phyloP scores from a whole-genome alignment of 2,113 vertebrate species.

The Paramormyrops kingsleyae region DNA sequence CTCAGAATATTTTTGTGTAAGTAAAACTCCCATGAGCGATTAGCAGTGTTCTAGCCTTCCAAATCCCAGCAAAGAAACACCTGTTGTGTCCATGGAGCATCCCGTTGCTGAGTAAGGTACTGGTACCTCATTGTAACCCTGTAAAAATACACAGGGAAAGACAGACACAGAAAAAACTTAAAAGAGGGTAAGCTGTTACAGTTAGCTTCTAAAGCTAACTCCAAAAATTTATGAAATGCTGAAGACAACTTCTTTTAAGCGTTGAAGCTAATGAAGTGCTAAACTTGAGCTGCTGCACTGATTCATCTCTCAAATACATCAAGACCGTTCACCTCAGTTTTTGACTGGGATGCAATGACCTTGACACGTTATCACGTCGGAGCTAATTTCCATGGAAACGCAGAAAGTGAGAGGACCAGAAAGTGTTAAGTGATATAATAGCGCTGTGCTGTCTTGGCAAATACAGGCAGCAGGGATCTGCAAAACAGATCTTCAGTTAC shows the following conservation, averaged over 20 bases:
- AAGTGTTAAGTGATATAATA: constrained; percentile 21
- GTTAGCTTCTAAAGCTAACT: not conserved
- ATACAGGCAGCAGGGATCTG: constrained; percentile 39
- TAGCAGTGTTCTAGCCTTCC: not conserved
- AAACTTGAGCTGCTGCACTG: not conserved
- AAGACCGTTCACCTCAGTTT: constrained; percentile 24
- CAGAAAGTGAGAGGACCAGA: constrained; percentile 16
- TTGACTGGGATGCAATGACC: constrained; percentile 6
- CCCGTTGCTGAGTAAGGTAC: not conserved
- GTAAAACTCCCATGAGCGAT: too few species aligned
- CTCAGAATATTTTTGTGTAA: too few species aligned
- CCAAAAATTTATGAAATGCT: not conserved
- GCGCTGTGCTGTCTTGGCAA: constrained; percentile 29
- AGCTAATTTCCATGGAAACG: constrained; percentile 60
- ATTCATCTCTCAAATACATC: not conserved
- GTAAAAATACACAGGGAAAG: not conserved
- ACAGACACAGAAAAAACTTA: not conserved
- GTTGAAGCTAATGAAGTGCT: not conserved
- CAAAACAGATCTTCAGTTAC: constrained; percentile 53
- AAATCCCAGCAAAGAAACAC: not conserved
- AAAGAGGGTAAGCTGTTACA: not conserved
- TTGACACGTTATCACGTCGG: constrained; percentile 28
- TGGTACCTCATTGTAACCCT: not conserved
- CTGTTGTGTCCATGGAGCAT: not conserved
- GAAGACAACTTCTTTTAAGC: not conserved